These are phyloP conservation scores for Amazona finschi DNA, from an alignment of 2,797 vertebrate genomes.

Conservation along the genomic window DNA sequence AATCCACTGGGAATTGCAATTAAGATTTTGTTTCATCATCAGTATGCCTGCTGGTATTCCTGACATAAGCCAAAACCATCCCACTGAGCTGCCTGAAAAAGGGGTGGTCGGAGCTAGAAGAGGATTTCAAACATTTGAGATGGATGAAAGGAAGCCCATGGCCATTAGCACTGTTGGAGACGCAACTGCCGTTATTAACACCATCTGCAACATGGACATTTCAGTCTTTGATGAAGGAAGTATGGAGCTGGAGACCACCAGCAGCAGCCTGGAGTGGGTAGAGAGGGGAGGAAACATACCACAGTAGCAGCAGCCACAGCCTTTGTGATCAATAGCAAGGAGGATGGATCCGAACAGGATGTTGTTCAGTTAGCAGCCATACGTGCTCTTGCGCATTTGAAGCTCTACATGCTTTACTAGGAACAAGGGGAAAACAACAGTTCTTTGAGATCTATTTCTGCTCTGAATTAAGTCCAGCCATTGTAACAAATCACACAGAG, in stretches of 20 bases:
- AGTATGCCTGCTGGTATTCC: background rate
- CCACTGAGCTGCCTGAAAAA: slow-evolving; percentile 10
- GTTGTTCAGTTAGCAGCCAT: background rate
- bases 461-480: slow-evolving; percentile 51
- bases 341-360: slow-evolving; percentile 11
- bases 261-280: slow-evolving; percentile 35
- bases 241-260: slow-evolving; percentile 43
- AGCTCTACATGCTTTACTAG: background rate
- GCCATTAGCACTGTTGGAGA: slow-evolving; percentile 54
- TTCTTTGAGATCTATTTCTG: slow-evolving; percentile 17
- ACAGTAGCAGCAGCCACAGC: slow-evolving; percentile 40
- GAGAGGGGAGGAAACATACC: background rate
- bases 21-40: slow-evolving; percentile 6
- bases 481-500: slow-evolving; percentile 46
- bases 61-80: slow-evolving; percentile 10
- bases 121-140: slow-evolving; percentile 30
- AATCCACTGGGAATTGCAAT: background rate
- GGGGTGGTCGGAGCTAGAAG: background rate
- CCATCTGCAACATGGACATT: slow-evolving; percentile 43
- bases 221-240: slow-evolving; percentile 23
- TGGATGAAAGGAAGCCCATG: slow-evolving; percentile 46
- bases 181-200: slow-evolving; percentile 50
- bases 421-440: slow-evolving; percentile 1
- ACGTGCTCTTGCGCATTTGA: slow-evolving; percentile 1
- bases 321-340: background rate